Evolutionary conservation across 2,888 invertebrate species (phyloP).

Genomic region (Zygothrica quintamaculata): DNA sequence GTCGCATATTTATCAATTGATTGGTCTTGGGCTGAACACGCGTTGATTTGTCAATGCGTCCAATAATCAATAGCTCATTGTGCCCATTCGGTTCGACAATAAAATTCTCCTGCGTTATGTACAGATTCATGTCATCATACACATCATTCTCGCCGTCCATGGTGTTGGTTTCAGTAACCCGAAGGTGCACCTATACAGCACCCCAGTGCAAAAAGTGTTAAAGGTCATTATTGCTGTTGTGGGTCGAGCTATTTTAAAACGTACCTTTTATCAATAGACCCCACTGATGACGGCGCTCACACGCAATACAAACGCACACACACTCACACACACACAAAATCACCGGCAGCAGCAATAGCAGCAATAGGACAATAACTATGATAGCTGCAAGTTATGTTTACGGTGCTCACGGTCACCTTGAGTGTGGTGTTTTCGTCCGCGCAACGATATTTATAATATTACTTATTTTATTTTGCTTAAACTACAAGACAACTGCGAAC

Average conservation of each 20-base stretch:
- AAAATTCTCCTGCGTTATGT: slow-evolving; percentile 95
- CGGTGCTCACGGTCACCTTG: slow-evolving; percentile 8
- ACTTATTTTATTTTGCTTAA: slow-evolving; percentile 13
- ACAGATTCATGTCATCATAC: slow-evolving; percentile 91
- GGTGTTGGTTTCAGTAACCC: slow-evolving; percentile 7
- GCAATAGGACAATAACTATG: slow-evolving; percentile 24
- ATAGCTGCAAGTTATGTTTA: slow-evolving; percentile 19
- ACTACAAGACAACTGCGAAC: slow-evolving; percentile 20
- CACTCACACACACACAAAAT: slow-evolving; percentile 34
- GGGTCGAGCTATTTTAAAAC: slow-evolving; percentile 6
- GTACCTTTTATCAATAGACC: slow-evolving; percentile 36
- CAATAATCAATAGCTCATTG: slow-evolving; percentile 92
- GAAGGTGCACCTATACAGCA: slow-evolving; percentile 17
- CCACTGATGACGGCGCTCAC: slow-evolving; percentile 41
- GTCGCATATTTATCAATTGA: slow-evolving; percentile 87
- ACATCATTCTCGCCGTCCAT: slow-evolving; percentile 79
- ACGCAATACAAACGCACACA: slow-evolving; percentile 37
- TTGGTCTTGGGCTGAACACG: slow-evolving; percentile 87
- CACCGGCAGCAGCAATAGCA: slow-evolving; percentile 39
- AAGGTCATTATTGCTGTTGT: slow-evolving; percentile 8
- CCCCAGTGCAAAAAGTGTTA: background rate
- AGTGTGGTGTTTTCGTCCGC: slow-evolving; percentile 9
- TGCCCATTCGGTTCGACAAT: slow-evolving; percentile 92
- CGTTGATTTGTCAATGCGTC: slow-evolving; percentile 91
- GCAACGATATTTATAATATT: background rate